phyloP scores from a whole-genome alignment of 2,113 vertebrate species.

The Symphodus melops region DNA sequence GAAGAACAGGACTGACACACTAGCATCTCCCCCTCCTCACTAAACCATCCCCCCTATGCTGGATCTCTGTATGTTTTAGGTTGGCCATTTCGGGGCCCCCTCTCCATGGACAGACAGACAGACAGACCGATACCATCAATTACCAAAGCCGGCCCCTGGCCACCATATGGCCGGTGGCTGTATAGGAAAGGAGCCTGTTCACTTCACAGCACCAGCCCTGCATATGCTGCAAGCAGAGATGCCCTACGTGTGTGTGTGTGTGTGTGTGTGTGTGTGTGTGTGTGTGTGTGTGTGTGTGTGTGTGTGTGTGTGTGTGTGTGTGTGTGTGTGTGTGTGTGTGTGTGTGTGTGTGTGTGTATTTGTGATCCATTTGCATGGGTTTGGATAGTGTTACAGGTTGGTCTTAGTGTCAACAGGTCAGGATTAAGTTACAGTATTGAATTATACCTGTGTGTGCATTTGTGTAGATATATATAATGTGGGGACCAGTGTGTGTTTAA shows the following conservation, averaged over 20 bases:
- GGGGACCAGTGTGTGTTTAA: not conserved
- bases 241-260: conserved; percentile 53
- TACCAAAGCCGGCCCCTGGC: conserved; percentile 77
- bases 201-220: conserved; percentile 67
- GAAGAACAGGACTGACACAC: conserved; percentile 84
- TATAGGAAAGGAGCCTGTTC: conserved; percentile 79
- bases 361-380: conserved; percentile 46
- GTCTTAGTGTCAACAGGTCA: conserved; percentile 61
- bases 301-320: conserved; percentile 52
- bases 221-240: conserved; percentile 81
- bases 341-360: conserved; percentile 46
- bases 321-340: conserved; percentile 31
- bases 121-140: conserved; percentile 85
- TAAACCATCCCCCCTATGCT: conserved; percentile 50
- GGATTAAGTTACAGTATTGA: conserved; percentile 75
- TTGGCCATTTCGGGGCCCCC: conserved; percentile 71
- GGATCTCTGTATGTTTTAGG: conserved; percentile 82
- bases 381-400: conserved; percentile 77
- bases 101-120: conserved; percentile 72
- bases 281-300: conserved; percentile 42
- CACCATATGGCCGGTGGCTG: conserved; percentile 86
- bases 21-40: conserved; percentile 76
- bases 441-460: conserved; percentile 56
- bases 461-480: conserved; percentile 28
- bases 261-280: conserved; percentile 40